Percentiles rank a stretch among this genome's conserved stretches.
These are phyloP conservation scores for Blennius ocellaris DNA, from an alignment of 2,113 vertebrate species.

Conservation along the genomic window DNA sequence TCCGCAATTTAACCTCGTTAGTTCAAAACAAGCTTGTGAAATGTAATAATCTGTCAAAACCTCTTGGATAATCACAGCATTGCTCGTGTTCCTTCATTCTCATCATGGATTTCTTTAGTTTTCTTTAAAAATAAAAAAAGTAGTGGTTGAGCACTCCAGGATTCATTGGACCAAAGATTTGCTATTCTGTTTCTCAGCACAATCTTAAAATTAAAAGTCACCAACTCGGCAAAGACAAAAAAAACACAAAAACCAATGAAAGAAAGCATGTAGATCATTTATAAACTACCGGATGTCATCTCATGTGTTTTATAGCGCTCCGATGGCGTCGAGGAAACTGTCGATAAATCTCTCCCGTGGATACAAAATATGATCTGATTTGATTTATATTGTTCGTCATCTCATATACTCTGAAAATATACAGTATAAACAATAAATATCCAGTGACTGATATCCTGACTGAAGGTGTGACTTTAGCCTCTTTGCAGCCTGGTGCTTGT, in stretches of 20 bases:
- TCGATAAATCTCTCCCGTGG: conserved; percentile 43
- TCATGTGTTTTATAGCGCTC: conserved; percentile 23
- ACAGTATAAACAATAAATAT: conserved; percentile 80
- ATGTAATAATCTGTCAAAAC: no score
- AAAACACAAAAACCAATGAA: not conserved
- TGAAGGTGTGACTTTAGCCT: conserved; percentile 29
- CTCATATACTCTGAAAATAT: conserved; percentile 72
- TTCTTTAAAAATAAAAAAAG: not conserved
- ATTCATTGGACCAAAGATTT: not conserved
- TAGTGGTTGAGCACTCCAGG: conserved; percentile 14
- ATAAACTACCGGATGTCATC: conserved; percentile 8
- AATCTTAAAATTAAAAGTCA: not conserved
- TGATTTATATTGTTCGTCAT: conserved; percentile 42
- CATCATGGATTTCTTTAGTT: no score
- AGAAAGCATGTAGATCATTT: conserved; percentile 2
- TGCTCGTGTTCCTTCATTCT: no score
- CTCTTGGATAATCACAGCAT: no score
- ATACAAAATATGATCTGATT: conserved; percentile 69
- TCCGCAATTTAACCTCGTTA: no score
- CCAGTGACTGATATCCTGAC: conserved; percentile 64
- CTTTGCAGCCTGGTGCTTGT: conserved; percentile 34
- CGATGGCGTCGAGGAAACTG: conserved; percentile 5
- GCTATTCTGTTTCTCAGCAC: not conserved
- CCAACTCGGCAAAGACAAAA: conserved; percentile 1
- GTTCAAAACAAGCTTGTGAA: no score